Evolutionary conservation across 2,797 vertebrate species (phyloP), one percentile per base, ranked within the genome.

Genomic region (Atherinosoma microstoma): DNA sequence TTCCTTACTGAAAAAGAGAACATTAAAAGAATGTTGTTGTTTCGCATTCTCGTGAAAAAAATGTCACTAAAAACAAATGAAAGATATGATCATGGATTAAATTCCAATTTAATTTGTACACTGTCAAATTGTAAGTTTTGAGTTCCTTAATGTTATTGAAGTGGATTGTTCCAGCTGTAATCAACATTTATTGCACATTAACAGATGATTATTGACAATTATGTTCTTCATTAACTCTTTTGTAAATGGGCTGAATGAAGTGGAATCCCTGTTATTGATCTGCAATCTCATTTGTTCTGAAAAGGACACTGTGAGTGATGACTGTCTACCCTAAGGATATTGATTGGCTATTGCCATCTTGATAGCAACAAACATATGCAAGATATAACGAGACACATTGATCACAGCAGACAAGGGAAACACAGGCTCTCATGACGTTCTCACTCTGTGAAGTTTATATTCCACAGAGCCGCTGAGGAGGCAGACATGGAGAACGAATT

Each of bases 261-360:
- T 58, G 36, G 34, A 70, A 75, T 83, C 71, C 64, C 64, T 75
- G 60, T 60, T 73, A 87, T 87, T 67, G 83, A 91, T 84, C 57
- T 64, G 4, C 6, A 3, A 79, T 47, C 11, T 36, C 30, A 51
- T 49, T 45, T 0, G 2, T 58, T 75, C 12, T 24, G 24, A 74
- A 59, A 80, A n/a, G 63, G 51, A 73, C 58, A 71, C n/a, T 29
- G 34, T 67, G 58, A 29, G 73, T 68, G 75, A 72, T 66, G 63
- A 77, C 75, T 73, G 54, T 70, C 67, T 75, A 10, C 67, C 38
- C 58, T 16, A 30, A 36, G 36, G 53, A 75, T 80, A 88, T 84
- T 45, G 79, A 91, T 75, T 60, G 56, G 34, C 9, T 53, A 65
- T 69, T 75, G 64, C 62, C 49, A 47, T 58, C 62, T 78, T 78